Conservation (phyloP, 2,888 invertebrate genomes). For the Xylocampa areola region DNA sequence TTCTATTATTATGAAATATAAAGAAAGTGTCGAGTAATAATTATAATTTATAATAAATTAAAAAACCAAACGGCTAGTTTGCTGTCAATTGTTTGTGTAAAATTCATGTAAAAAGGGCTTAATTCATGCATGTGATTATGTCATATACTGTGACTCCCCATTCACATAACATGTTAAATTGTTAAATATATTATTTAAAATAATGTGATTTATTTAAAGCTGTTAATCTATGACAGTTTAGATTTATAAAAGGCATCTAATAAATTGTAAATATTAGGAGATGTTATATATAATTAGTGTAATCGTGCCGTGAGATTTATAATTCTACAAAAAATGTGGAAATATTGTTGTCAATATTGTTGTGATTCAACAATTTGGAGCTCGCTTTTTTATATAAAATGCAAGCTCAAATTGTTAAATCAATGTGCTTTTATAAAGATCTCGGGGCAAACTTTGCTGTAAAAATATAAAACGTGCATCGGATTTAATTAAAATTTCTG, state of each 20-base stretch:
- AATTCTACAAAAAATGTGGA: conserved; percentile 18
- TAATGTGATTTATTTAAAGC: conserved; percentile 57
- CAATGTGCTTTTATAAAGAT: conserved; percentile 34
- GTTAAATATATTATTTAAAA: conserved; percentile 53
- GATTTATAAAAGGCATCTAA: conserved; percentile 51
- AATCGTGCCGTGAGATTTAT: conserved; percentile 66
- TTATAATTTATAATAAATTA: conserved; percentile 12
- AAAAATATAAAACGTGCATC: conserved; percentile 36
- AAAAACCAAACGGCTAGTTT: conserved; percentile 29
- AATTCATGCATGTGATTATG: conserved; percentile 47
- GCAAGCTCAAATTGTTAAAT: conserved; percentile 18
- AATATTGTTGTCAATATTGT: conserved; percentile 26
- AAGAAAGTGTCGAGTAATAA: conserved; percentile 25
- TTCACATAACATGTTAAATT: conserved; percentile 54
- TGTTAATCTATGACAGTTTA: conserved; percentile 60
- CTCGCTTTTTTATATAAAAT: conserved; percentile 22
- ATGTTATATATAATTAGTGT: conserved; percentile 32
- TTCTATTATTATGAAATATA: conserved; percentile 30
- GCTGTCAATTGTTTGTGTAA: conserved; percentile 44
- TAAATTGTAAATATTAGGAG: conserved; percentile 56
- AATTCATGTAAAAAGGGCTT: conserved; percentile 57
- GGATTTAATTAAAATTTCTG: conserved; percentile 15
- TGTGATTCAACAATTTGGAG: too few species aligned
- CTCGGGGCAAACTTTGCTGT: conserved; percentile 47
- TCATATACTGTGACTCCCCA: conserved; percentile 52